Evolutionary conservation across 2,888 invertebrate genomes (phyloP), one percentile per base, ranked within the genome.

Genomic region (Piscicola geometra): DNA sequence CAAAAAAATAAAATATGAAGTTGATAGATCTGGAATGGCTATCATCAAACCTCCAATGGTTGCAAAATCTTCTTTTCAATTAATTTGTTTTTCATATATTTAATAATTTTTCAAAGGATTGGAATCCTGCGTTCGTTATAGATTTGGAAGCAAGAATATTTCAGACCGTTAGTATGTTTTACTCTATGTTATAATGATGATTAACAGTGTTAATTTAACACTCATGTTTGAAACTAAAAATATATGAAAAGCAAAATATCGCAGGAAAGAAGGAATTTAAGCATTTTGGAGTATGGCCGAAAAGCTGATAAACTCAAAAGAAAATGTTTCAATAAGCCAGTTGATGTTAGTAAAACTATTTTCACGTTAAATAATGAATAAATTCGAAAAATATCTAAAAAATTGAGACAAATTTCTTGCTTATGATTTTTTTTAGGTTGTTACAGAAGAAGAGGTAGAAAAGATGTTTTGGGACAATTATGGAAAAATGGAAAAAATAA

Each of bases 271-370:
- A 15, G 12, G 25, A n/a, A 18, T 18, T 25, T 56, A n/a, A 56
- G 60, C n/a, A 56, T 56, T 25, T 21, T 56, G 12, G 60, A 56
- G n/a, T 56, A 56, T 21, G 60, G 60, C 60, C 9, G n/a, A 56
- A 25, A 56, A 25, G n/a, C 60, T n/a, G 60, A 56, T 56, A 25
- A 56, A 9, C n/a, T 56, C 60, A 56, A 56, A 25, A 56, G 60
- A 56, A 5, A 21, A 18, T 25, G 21, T n/a, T 56, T 56, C n/a
- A 56, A 56, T 21, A 56, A 56, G 60, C 60, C 60, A 56, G 60
- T 56, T 56, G 60, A 56, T 56, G 60, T 56, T 5, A 21, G 60
- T 56, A 3, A 5, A 41, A 41, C 9, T 9, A 41, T 41, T 41
- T 41, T 41, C 15, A n/a, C n/a, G n/a, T n/a, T n/a, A n/a, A n/a